Evolutionary conservation across 2,888 invertebrate species (phyloP), one percentile per base, ranked within the genome.

Genomic region (Desoria tigrina): DNA sequence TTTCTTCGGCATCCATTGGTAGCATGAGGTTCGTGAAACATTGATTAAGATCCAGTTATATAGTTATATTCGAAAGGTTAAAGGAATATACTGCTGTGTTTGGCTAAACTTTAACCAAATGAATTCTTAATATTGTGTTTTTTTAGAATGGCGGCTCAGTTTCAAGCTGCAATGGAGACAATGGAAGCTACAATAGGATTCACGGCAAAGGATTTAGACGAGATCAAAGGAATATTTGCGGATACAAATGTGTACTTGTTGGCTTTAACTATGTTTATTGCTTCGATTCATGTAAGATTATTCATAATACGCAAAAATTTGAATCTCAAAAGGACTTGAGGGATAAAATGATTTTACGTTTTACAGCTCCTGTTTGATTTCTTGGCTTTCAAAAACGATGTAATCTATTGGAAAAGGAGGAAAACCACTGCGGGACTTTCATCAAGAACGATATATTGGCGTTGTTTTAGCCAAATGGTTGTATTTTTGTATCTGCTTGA

Each of bases 331-430:
- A 32, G 7, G n/a, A 18, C 16, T 27, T 56, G 27, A 18, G 16
- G 18, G 50, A 50, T 27, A 16, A n/a, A n/a, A 9, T 23, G 18
- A 24, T 26, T 3, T 24, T 51, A 6, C 26, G 26, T 4, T 39
- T 85, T 85, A 18, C 85, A 98, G 94, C 82, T 98, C 68, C 82
- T 98, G 45, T 94, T 99, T 79, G 98, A 99, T 80, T 94, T 98
- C 79, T 83, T 99, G 61, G 94, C 98, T 0, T 96, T 99, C 80
- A 99, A 98, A 84, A 97, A 96, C 80, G 98, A 99, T 78, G 91
- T 99, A 0, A 87, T 87, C 62, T 99, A 97, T 80, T 99, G 99
- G 98, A 87, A 89, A 55, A 28, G 59, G n/a, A 50, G 65, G 18
- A 86, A 86, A 32, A 89, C 90, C 0, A 88, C 97, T 82, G 93